Evolutionary conservation across 2,113 vertebrate genomes (phyloP).

Genomic region (Phycodurus eques): DNA sequence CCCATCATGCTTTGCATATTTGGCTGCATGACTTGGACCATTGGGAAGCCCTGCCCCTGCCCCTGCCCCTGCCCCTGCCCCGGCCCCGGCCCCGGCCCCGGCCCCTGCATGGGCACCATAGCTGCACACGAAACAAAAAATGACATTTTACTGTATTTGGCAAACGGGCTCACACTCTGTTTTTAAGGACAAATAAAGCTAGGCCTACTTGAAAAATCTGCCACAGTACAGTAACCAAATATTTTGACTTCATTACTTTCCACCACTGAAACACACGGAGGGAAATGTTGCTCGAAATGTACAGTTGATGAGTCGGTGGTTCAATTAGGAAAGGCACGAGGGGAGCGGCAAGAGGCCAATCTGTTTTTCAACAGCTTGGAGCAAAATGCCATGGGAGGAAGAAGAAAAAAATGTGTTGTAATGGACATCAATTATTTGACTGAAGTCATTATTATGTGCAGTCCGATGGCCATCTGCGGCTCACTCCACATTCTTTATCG

Average conservation of each 20-base stretch:
- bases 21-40: conserved; percentile 93
- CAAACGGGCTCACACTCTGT: too few species aligned
- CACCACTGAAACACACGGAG: not conserved
- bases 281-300: conserved; percentile 10
- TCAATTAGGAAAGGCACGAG: not conserved
- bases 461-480: too few species aligned
- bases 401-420: not conserved
- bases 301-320: not conserved
- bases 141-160: not conserved
- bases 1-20: conserved; percentile 96
- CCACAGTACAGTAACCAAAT: not conserved
- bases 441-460: too few species aligned
- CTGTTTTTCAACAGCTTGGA: not conserved
- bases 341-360: not conserved
- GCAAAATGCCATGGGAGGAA: not conserved
- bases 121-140: conserved; percentile 63
- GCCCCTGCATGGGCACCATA: conserved; percentile 85
- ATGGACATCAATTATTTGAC: not conserved
- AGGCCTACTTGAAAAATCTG: too few species aligned
- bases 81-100: conserved; percentile 41
- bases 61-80: conserved; percentile 55
- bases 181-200: too few species aligned
- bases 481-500: too few species aligned
- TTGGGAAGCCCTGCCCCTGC: conserved; percentile 81
- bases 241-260: not conserved